Evolutionary conservation across 2,888 invertebrate genomes (phyloP).

Genomic region (Argyra leucocephala): DNA sequence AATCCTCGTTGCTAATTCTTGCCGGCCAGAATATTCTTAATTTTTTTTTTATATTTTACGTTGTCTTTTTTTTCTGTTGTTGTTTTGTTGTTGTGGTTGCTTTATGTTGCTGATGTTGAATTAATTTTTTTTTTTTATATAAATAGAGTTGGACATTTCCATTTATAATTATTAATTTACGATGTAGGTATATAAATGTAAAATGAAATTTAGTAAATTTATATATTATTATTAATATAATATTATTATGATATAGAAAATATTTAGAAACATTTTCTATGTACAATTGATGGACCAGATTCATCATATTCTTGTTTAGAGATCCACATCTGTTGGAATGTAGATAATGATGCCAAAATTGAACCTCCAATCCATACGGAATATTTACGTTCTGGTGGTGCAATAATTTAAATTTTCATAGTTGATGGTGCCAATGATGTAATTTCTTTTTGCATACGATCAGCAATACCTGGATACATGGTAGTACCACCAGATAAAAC

Average conservation of each 20-base stretch:
- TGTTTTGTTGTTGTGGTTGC: not conserved
- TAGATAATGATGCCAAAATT: conserved; percentile 79
- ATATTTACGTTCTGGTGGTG: conserved; percentile 89
- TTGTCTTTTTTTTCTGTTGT: not conserved
- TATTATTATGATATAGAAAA: conserved; percentile 10
- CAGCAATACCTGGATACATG: conserved; percentile 90
- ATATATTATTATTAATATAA: not conserved
- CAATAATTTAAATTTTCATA: conserved; percentile 91
- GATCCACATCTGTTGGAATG: conserved; percentile 95
- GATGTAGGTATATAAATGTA: not conserved
- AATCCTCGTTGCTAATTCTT: too few species aligned
- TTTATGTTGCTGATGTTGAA: not conserved
- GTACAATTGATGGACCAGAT: conserved; percentile 91
- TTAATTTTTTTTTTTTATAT: not conserved
- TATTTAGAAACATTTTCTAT: conserved; percentile 94
- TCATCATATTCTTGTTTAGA: conserved; percentile 96
- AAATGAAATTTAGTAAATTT: conserved; percentile 6
- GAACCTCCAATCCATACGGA: conserved; percentile 93
- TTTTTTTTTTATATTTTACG: too few species aligned
- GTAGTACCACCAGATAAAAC: conserved; percentile 90
- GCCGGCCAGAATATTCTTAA: too few species aligned
- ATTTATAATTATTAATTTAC: conserved; percentile 2
- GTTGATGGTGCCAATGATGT: conserved; percentile 82
- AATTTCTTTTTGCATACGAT: conserved; percentile 88
- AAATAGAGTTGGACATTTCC: conserved; percentile 6